Percentiles rank a stretch among this genome's conserved stretches.
Evolutionary conservation across 2,888 invertebrate species (phyloP).

Genomic region (Dastarcus helophoroides): DNA sequence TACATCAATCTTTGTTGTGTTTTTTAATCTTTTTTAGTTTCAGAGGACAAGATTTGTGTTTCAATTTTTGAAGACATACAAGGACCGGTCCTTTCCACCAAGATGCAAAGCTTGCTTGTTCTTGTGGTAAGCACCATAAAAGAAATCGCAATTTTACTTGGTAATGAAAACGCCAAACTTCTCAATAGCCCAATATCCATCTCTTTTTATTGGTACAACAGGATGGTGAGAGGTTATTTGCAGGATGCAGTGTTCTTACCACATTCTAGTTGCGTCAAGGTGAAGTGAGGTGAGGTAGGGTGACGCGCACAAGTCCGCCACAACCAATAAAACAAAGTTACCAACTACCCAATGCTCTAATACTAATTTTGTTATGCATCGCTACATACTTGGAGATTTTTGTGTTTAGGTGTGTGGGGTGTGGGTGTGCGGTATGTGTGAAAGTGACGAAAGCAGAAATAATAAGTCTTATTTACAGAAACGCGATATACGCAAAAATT

Average conservation of each 20-base stretch:
- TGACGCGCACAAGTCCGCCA: constrained; percentile 38
- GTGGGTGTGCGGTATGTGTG: constrained; percentile 1
- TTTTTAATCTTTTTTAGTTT: no score
- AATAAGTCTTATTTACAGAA: no score
- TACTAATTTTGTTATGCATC: constrained; percentile 28
- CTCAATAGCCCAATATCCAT: constrained; percentile 12
- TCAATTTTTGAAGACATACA: no score
- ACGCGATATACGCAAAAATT: no score
- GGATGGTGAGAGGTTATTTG: constrained; percentile 17
- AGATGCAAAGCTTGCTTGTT: no score
- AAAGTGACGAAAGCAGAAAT: no score
- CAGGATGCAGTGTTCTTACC: constrained; percentile 38
- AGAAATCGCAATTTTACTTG: no score
- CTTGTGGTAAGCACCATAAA: no score
- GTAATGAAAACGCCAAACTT: no score
- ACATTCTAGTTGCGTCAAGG: constrained; percentile 39
- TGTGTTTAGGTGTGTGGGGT: constrained; percentile 3
- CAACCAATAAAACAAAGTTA: constrained; percentile 40
- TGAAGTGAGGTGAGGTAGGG: constrained; percentile 35
- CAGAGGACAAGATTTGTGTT: no score
- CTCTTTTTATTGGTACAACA: constrained; percentile 8
- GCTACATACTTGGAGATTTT: background rate
- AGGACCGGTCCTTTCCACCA: no score
- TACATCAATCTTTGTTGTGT: no score
- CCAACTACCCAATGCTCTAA: constrained; percentile 37